phyloP scores from a whole-genome alignment of 1,140 invertebrate genomes.

The Zaprionus capensis region DNA sequence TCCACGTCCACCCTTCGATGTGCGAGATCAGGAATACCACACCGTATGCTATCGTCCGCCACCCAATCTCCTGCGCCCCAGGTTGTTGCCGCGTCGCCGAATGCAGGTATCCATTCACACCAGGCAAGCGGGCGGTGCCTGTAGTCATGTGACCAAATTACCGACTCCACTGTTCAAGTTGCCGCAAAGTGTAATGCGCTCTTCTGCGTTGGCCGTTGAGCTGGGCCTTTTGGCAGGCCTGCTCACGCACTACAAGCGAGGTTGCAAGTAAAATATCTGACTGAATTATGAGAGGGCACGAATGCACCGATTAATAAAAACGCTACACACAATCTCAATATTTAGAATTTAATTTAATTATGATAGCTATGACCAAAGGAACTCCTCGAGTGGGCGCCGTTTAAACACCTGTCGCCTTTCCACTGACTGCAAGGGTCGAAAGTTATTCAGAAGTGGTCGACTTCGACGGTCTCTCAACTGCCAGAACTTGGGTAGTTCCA shows the following conservation, averaged over 20 bases:
- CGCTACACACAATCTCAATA: slow-evolving; percentile 10
- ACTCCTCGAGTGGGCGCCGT: slow-evolving; percentile 56
- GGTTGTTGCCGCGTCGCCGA: background rate
- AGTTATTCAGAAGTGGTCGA: slow-evolving; percentile 85
- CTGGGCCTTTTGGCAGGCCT: slow-evolving; percentile 52
- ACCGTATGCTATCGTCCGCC: slow-evolving; percentile 36
- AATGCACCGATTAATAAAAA: slow-evolving; percentile 34
- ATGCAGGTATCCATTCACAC: background rate
- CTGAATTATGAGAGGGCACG: background rate
- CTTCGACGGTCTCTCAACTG: slow-evolving; percentile 86
- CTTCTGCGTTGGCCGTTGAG: slow-evolving; percentile 51
- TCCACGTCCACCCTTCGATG: slow-evolving; percentile 68
- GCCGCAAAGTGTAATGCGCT: slow-evolving; percentile 28
- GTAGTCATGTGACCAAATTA: background rate
- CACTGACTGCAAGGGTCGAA: slow-evolving; percentile 86
- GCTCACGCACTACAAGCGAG: slow-evolving; percentile 30
- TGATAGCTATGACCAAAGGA: slow-evolving; percentile 50
- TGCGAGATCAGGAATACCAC: slow-evolving; percentile 62
- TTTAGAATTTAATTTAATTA: background rate
- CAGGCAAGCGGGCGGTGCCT: background rate
- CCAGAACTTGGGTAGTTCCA: slow-evolving; percentile 86
- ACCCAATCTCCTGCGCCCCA: slow-evolving; percentile 2
- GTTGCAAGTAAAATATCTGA: slow-evolving; percentile 15
- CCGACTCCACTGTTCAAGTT: slow-evolving; percentile 20
- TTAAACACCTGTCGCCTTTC: slow-evolving; percentile 87